Base-by-base conservation (phyloP, 2,888 invertebrate species). In the Hanleya hanleyi region DNA sequence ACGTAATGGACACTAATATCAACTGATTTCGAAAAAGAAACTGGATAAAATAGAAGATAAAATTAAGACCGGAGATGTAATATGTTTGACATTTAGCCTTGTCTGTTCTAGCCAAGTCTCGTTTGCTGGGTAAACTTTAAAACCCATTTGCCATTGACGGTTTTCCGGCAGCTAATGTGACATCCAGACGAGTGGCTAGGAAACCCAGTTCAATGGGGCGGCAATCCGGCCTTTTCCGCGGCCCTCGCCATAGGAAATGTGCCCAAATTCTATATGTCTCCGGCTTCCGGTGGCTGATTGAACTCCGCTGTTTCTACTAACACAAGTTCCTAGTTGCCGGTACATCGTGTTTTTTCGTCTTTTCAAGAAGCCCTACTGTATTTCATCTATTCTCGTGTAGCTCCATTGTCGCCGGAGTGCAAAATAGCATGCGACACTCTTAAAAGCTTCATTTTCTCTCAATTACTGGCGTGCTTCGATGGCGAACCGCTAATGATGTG, bases 391-490 rank as follows among this genome's bases (percentile, higher is more conserved):
- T 26, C 57, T 29, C 57, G 57, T 57, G 57, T 57, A 18, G 26
- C 22, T 4, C 26, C 32, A 57, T 57, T 57, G 57, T 57, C 29
- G 4, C 12, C 22, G 15, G 57, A 57, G 57, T 57, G 57, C 57
- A 22, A 57, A 29, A 57, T 57, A 57, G 57, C 57, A 57, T 57
- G 57, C 57, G 57, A 57, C 29, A 57, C 57, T 29, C 32, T 9
- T 57, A 57, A 57, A 57, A 57, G 57, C 57, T 57, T 26, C 57
- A 57, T 57, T 57, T 57, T 57, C 57, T 57, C 22, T 57, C 57
- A 57, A 57, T 57, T 57, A 57, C 29, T 57, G 57, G 57, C 32
- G 57, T 57, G 22, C 57, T 57, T 57, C 26, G 57, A 57, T 29
- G 57, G 32, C 57, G 57, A 57, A 26, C 57, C 57, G 15, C 57